Evolutionary conservation across 2,888 invertebrate species (phyloP).

Genomic region (Miltochrista miniata): DNA sequence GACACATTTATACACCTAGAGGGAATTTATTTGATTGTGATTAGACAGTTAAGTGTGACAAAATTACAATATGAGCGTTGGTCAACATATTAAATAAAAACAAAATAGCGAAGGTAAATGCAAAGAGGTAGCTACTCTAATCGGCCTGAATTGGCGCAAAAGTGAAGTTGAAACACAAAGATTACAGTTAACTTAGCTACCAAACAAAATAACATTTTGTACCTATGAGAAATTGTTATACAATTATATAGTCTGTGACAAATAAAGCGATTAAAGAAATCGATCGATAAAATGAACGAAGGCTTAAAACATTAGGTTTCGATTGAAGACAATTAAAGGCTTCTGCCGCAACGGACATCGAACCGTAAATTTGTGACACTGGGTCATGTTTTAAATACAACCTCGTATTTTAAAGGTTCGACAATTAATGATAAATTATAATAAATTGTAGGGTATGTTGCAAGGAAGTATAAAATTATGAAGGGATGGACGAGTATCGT

Average conservation of each 20-base stretch:
- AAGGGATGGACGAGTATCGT: slow-evolving; percentile 16
- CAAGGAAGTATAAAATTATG: slow-evolving; percentile 25
- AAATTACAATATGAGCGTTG: too few species aligned
- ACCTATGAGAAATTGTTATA: too few species aligned
- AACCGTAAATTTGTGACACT: slow-evolving; percentile 55
- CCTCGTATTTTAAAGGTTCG: slow-evolving; percentile 37
- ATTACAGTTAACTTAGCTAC: too few species aligned
- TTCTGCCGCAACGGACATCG: slow-evolving; percentile 47
- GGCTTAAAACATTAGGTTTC: slow-evolving; percentile 47
- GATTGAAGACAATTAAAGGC: slow-evolving; percentile 59
- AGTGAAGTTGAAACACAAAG: too few species aligned
- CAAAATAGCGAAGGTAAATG: too few species aligned
- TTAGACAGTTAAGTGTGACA: too few species aligned
- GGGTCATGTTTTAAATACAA: slow-evolving; percentile 66
- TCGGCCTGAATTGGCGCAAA: too few species aligned
- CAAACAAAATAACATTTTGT: too few species aligned
- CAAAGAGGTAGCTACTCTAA: too few species aligned
- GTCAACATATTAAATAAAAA: too few species aligned
- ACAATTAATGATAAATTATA: slow-evolving; percentile 58
- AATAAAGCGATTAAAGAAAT: slow-evolving; percentile 58
- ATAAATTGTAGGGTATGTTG: slow-evolving; percentile 54
- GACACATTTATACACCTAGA: too few species aligned
- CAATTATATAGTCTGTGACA: slow-evolving; percentile 45
- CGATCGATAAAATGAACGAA: slow-evolving; percentile 52
- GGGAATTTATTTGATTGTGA: too few species aligned